Evolutionary conservation across 2,113 vertebrate genomes (phyloP).

Genomic region (Diadophis punctatus): DNA sequence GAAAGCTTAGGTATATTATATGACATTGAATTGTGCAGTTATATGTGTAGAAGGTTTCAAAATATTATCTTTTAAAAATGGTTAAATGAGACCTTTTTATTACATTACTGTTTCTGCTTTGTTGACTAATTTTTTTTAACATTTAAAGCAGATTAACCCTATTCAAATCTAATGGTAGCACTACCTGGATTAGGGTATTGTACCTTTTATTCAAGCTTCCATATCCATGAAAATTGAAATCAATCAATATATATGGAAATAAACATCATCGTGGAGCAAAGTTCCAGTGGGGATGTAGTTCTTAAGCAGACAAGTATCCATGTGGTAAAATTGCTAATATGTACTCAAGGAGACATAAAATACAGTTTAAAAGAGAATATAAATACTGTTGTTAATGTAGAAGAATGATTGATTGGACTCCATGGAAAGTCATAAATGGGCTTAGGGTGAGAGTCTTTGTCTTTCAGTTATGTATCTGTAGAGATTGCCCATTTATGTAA

Average conservation of each 20-base stretch:
- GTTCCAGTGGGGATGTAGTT: slow-evolving; percentile 26
- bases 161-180: background rate
- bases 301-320: slow-evolving; percentile 33
- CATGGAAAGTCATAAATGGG: background rate
- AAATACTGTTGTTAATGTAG: background rate
- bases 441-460: background rate
- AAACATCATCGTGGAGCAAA: slow-evolving; percentile 16
- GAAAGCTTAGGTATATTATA: background rate
- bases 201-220: background rate
- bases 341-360: slow-evolving; percentile 6
- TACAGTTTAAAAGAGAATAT: background rate
- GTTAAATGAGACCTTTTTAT: slow-evolving; percentile 19
- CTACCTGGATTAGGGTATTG: background rate
- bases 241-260: background rate
- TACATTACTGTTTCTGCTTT: background rate
- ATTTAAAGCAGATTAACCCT: background rate
- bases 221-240: background rate
- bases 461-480: background rate
- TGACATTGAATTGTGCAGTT: slow-evolving; percentile 13
- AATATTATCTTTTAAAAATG: slow-evolving; percentile 20
- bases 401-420: background rate
- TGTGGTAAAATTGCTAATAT: slow-evolving; percentile 18
- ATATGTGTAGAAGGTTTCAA: slow-evolving; percentile 7
- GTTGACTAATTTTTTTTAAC: background rate
- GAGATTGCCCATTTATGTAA: background rate